phyloP scores from a whole-genome alignment of 2,888 invertebrate genomes.

The Parnassius smintheus region DNA sequence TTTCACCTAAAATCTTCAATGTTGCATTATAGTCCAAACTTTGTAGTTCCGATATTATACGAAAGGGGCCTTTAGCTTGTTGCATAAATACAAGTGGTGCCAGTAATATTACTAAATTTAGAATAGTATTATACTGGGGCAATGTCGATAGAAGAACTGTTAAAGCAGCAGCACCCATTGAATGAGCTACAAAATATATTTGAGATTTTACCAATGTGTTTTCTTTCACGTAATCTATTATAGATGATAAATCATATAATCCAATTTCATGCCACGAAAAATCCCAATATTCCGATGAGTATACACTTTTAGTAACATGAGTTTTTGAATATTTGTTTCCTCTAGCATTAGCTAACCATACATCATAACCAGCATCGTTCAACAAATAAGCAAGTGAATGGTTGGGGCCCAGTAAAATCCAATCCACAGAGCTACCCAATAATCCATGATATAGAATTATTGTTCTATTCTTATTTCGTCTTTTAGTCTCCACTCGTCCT shows the following conservation, averaged over 20 bases:
- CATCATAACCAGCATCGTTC: conserved; percentile 74
- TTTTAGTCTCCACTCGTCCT: conserved; percentile 6
- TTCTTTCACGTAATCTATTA: conserved; percentile 44
- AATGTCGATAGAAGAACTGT: conserved; percentile 44
- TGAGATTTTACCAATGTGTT: conserved; percentile 31
- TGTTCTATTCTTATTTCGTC: conserved; percentile 26
- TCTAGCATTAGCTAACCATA: conserved; percentile 77
- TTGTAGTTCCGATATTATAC: conserved; percentile 40
- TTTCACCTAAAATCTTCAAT: conserved; percentile 36
- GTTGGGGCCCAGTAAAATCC: conserved; percentile 47
- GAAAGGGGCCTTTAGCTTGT: conserved; percentile 46
- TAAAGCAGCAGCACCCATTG: conserved; percentile 50
- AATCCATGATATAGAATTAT: conserved; percentile 50
- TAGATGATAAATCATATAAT: conserved; percentile 45
- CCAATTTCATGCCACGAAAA: conserved; percentile 61
- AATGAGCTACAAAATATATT: conserved; percentile 50
- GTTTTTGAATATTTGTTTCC: conserved; percentile 50
- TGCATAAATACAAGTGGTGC: conserved; percentile 53
- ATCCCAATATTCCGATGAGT: conserved; percentile 45
- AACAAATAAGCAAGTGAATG: conserved; percentile 54
- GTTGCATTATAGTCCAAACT: conserved; percentile 31
- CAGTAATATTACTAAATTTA: conserved; percentile 45
- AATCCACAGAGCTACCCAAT: conserved; percentile 51
- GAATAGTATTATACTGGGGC: conserved; percentile 42
- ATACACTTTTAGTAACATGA: conserved; percentile 32